Base-by-base conservation (phyloP, 2,888 invertebrate genomes). In the Dugesia japonica region DNA sequence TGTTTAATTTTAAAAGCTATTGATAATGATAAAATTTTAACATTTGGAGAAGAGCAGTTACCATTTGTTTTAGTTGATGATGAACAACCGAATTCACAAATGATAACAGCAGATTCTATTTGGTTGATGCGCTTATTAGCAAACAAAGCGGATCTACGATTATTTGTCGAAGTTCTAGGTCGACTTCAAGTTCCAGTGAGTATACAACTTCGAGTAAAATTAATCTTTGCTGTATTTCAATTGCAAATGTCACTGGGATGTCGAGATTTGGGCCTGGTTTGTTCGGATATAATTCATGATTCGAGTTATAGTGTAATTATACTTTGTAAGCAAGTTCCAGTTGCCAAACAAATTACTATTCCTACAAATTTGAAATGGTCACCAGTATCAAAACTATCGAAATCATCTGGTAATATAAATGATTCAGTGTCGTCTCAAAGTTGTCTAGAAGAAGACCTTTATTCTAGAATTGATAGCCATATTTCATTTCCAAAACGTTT, bases 191-290 rank as follows among this genome's bases (percentile, higher is more conserved):
- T 74, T 56, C 74, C 74, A n/a, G 23, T 33, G 13, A 74, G 74
- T 56, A 28, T 71, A 7, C 23, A 33, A 23, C 23, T 74, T 20
- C 38, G 74, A 23, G 27, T 73, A 27, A 73, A 73, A 28, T 26
- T 73, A 28, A 26, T 73, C n/a, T 73, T 26, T 20, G 76, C 76
- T 15, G 76, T 38, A n/a, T 26, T 26, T 23, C 76, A 77, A 31
- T 23, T 81, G 17, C 88, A 94, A 88, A 90, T 90, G 26, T 91
- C 92, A 0, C 86, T 93, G 4, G 92, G 94, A 80, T 88, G 93
- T 77, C 91, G 92, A 82, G 94, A 98, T 84, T 87, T 98, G 81
- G 97, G 98, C 1, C 92, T 94, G 84, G 87, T 97, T 72, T 94
- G 91, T 86, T 91, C 93, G 86, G 91, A 91, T 81, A 93, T 94